Conservation (phyloP, 2,888 invertebrate species). For the Melinopterus prodromus region DNA sequence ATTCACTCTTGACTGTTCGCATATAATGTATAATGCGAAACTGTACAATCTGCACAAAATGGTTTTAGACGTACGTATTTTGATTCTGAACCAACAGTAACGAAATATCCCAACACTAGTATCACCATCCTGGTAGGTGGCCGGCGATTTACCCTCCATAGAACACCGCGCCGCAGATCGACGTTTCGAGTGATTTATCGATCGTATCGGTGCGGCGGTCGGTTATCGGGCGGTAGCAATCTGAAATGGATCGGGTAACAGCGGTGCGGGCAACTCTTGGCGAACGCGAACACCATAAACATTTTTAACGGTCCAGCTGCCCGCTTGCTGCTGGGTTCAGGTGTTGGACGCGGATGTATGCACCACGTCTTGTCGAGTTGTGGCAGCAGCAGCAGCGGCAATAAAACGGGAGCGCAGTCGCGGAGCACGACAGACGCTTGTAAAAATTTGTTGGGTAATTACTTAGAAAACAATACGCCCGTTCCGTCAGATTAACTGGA, state of each 20-base stretch:
- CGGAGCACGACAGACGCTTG: not conserved
- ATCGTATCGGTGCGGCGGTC: not conserved
- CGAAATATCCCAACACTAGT: no score
- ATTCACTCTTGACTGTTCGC: no score
- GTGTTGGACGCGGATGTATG: not conserved
- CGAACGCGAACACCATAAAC: not conserved
- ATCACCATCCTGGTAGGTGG: not conserved
- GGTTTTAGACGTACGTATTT: no score
- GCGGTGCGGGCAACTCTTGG: not conserved
- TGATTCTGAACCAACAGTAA: no score
- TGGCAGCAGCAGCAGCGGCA: not conserved
- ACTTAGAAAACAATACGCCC: not conserved
- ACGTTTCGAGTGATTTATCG: not conserved
- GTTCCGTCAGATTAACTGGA: not conserved
- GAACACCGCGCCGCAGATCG: not conserved
- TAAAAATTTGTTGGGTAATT: not conserved
- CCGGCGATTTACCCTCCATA: not conserved
- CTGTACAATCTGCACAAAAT: no score
- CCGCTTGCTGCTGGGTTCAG: not conserved
- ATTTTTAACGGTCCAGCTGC: not conserved
- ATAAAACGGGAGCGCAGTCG: not conserved
- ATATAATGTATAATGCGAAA: no score
- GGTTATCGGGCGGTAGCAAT: not conserved
- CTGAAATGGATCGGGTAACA: conserved; percentile 4
- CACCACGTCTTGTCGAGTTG: not conserved